These are phyloP conservation scores for Carduelis carduelis DNA, from an alignment of 2,797 vertebrate genomes.

Conservation along the genomic window DNA sequence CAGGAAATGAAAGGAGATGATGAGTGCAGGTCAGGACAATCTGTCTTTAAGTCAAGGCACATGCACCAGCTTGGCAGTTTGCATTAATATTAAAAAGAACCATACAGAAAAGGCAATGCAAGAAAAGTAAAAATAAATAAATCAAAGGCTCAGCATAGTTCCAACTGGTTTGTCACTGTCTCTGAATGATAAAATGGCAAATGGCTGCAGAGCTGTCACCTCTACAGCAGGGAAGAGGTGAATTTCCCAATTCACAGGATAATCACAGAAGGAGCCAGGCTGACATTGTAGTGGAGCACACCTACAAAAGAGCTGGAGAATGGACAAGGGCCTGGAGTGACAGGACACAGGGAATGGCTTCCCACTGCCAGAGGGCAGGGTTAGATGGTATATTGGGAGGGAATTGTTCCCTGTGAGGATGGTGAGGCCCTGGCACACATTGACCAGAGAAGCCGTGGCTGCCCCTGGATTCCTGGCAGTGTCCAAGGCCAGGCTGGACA, in stretches of 20 bases:
- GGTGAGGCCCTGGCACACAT: not conserved
- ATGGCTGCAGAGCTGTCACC: not conserved
- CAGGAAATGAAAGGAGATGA: not conserved
- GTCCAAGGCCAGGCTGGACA: fast-evolving
- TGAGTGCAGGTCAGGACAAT: not conserved
- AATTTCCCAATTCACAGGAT: not conserved
- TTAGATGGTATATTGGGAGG: no score
- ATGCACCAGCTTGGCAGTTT: not conserved
- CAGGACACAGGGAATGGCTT: not conserved
- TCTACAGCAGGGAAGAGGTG: not conserved
- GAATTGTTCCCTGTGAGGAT: not conserved
- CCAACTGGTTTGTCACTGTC: not conserved
- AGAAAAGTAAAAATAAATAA: not conserved
- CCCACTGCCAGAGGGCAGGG: not conserved
- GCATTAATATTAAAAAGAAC: not conserved
- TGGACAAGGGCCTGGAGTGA: not conserved
- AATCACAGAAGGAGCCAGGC: not conserved
- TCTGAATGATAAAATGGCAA: not conserved
- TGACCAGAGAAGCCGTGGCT: not conserved
- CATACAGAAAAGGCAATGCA: not conserved
- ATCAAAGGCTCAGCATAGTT: not conserved
- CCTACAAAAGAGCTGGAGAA: not conserved
- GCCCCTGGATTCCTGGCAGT: not conserved
- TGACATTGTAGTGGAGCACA: not conserved
- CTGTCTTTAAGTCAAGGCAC: not conserved